These are phyloP conservation scores for Tapirus terrestris DNA, from an alignment of 2,113 vertebrate species.

Conservation along the genomic window DNA sequence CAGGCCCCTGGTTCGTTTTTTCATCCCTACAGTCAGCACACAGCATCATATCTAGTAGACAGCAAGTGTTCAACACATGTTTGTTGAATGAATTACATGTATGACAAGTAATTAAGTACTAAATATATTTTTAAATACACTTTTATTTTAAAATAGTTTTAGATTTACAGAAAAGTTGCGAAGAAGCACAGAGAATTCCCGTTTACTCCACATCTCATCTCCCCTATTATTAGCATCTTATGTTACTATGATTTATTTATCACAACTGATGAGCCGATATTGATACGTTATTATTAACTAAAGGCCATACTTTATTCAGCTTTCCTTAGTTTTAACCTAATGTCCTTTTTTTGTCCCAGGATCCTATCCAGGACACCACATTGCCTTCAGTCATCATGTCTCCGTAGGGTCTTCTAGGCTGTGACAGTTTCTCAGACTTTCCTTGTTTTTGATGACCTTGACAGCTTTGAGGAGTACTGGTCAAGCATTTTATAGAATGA, in stretches of 20 bases:
- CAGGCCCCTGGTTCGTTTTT: too few relatives aligned
- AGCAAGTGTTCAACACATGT: neutral
- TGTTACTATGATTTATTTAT: neutral
- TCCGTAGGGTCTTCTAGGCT: too few relatives aligned
- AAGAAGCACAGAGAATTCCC: neutral
- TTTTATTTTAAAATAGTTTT: neutral
- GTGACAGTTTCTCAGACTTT: neutral
- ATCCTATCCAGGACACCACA: too few relatives aligned
- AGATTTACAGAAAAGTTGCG: neutral
- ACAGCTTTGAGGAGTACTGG: neutral
- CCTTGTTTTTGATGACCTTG: neutral
- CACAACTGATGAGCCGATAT: neutral
- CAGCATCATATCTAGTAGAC: neutral
- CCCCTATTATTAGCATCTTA: neutral
- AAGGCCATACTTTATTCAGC: too few relatives aligned
- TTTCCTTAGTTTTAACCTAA: neutral
- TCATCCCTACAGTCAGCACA: rapidly evolving
- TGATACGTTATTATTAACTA: neutral
- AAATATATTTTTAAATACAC: neutral
- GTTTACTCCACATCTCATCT: rapidly evolving
- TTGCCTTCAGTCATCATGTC: rapidly evolving
- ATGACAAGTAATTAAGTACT: neutral
- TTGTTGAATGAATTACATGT: neutral
- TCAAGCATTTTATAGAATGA: neutral
- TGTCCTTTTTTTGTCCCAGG: neutral